Evolutionary conservation across 2,888 invertebrate genomes (phyloP), one percentile per base, ranked within the genome.

Genomic region (Cryptosula pallasiana): DNA sequence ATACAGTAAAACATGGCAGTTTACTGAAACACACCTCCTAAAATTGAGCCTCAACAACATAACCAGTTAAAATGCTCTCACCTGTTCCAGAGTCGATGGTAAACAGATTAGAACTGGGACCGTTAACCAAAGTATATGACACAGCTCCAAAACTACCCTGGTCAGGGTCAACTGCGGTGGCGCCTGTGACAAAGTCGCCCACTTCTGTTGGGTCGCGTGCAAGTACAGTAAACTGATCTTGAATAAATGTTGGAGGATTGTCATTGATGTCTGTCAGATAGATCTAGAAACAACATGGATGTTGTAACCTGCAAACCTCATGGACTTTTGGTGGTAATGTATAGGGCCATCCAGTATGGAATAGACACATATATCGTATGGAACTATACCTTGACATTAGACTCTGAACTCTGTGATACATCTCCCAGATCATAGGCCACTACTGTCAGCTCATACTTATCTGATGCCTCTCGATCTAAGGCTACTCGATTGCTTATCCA

Each of bases 131-230:
- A 0, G 76, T 89, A 83, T 95, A 96, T 0, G 88, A 85, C 72
- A 96, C 90, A 80, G 90, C 89, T 72, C 93, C 91, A 83, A 95
- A 95, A 0, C 88, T 85, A 0, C 91, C 93, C 72, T 90, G 88
- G 83, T 96, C 96, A 74, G 88, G 88, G 83, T 96, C 96, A 3
- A 88, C 87, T 0, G 95, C 95, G 82, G 90, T 91, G 0, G 93
- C 92, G 9, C 95, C 95, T 81, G 94, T 92, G 32, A 96, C 92
- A 86, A 95, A 96, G 79, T 93, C 86, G 69, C 92, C 93, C 71
- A 89, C 87, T 75, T 88, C 87, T 0, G 92, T 93, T 35, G 90
- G 89, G 81, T 94, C 93, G 0, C 94, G 91, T 72, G 95, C 90
- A 54, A 74, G 75, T 23, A 76, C 75, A 13, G n/a, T 58, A 75